Conservation (phyloP, 2,888 invertebrate genomes). For the Coelogynopora nodosa region DNA sequence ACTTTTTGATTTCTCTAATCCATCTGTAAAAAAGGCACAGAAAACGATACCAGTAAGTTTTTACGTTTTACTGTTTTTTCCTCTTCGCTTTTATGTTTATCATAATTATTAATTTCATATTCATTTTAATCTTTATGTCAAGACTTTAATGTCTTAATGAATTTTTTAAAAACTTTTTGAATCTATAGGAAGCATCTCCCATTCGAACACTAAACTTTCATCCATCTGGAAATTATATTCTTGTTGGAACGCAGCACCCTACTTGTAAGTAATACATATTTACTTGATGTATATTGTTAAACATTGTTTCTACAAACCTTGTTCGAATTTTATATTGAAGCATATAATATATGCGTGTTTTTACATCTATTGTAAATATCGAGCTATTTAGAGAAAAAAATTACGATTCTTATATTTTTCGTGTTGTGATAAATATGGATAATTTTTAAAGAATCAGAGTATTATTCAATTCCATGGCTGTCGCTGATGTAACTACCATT, state of each 20-base stretch:
- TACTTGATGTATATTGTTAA: not conserved
- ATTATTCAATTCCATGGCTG: no score
- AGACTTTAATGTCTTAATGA: no score
- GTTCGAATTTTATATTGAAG: not conserved
- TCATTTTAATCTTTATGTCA: no score
- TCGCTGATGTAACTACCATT: no score
- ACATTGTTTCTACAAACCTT: not conserved
- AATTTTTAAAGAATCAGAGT: no score
- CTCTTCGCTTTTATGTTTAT: no score
- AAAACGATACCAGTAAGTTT: slow-evolving; percentile 79
- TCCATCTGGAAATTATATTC: slow-evolving; percentile 86
- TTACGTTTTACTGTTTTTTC: no score
- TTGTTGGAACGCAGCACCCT: slow-evolving; percentile 87
- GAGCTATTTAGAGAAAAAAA: not conserved
- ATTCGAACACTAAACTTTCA: slow-evolving; percentile 87
- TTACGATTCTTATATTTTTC: not conserved
- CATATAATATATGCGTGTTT: not conserved
- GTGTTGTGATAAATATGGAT: not conserved
- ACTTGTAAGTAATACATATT: slow-evolving; percentile 59
- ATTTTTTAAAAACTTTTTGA: no score
- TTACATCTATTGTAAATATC: not conserved
- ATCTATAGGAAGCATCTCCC: slow-evolving; percentile 89
- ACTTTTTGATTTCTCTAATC: slow-evolving; percentile 94
- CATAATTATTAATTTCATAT: no score
- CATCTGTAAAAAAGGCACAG: slow-evolving; percentile 94